A percentile compares a stretch with the other conserved stretches of the same genome.
Evolutionary conservation across 2,888 invertebrate genomes (phyloP).

Genomic region (Nomada fabriciana): DNA sequence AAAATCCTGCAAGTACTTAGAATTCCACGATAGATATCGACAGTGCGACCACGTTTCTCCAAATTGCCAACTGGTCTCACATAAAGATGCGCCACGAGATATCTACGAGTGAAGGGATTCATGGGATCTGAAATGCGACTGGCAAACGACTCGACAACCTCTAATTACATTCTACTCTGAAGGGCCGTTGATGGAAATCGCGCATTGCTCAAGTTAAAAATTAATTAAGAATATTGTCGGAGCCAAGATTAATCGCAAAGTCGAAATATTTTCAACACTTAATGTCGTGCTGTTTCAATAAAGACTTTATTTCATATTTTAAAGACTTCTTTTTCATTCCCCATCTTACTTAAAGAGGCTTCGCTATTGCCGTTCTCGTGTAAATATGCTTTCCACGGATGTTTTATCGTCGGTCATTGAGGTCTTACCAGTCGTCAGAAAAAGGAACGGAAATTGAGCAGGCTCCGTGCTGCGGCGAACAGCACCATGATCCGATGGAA

Average conservation of each 20-base stretch:
- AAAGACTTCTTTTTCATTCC: no score
- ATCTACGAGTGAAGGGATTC: not conserved
- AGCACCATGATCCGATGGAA: slow-evolving; percentile 50
- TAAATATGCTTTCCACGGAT: not conserved
- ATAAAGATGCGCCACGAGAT: slow-evolving; percentile 17
- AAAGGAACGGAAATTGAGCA: slow-evolving; percentile 35
- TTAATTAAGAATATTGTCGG: no score
- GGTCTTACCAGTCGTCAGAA: not conserved
- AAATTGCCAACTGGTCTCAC: slow-evolving; percentile 37
- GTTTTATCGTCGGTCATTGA: not conserved
- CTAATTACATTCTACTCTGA: not conserved
- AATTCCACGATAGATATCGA: slow-evolving; percentile 11
- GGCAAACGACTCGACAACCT: not conserved
- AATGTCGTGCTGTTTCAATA: no score
- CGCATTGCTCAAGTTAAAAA: no score
- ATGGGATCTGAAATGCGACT: not conserved
- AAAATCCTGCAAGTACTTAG: slow-evolving; percentile 24
- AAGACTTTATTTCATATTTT: no score
- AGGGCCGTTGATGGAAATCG: no score
- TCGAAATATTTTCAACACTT: no score
- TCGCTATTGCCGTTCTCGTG: not conserved
- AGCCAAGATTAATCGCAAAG: no score
- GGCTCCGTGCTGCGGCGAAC: slow-evolving; percentile 22
- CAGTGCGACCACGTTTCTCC: slow-evolving; percentile 42
- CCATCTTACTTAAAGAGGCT: not conserved